A percentile compares a stretch with the other conserved stretches of the same genome.
phyloP scores from a whole-genome alignment of 2,888 invertebrate species.

The Scotopteryx bipunctaria region DNA sequence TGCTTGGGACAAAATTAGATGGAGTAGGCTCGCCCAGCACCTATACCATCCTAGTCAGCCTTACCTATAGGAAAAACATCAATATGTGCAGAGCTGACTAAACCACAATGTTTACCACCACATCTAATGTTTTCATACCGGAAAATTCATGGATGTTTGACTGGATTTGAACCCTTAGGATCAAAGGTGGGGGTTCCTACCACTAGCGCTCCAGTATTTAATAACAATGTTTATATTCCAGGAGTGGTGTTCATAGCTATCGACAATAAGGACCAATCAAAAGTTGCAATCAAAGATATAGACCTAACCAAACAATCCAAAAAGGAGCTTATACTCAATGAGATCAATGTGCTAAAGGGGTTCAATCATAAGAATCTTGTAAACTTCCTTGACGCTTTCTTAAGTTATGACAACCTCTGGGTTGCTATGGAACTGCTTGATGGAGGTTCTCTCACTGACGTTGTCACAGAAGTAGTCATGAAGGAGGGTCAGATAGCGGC shows the following conservation, averaged over 20 bases:
- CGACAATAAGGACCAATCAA: conserved; percentile 87
- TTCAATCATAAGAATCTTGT: conserved; percentile 97
- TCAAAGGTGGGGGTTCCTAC: too few species aligned
- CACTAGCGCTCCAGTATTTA: too few species aligned
- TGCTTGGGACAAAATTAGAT: too few species aligned
- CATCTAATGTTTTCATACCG: too few species aligned
- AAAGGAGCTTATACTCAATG: conserved; percentile 97
- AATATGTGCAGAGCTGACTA: too few species aligned
- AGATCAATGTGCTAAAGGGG: conserved; percentile 95
- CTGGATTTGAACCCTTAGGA: background rate
- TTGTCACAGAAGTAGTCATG: conserved; percentile 98
- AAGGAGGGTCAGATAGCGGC: conserved; percentile 98
- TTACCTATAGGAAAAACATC: too few species aligned
- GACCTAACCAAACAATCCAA: conserved; percentile 97
- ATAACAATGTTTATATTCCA: conserved; percentile 45
- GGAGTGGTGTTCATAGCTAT: conserved; percentile 95
- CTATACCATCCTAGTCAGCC: too few species aligned
- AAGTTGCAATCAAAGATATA: conserved; percentile 98
- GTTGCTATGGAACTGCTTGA: conserved; percentile 98
- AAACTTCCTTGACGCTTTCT: conserved; percentile 96
- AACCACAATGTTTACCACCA: too few species aligned
- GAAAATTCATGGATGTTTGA: too few species aligned
- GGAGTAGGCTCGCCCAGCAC: too few species aligned
- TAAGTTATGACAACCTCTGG: conserved; percentile 97
- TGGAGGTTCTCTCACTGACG: conserved; percentile 97